Percentiles rank a stretch among this genome's conserved stretches.
phyloP scores from a whole-genome alignment of 1,140 invertebrate species.

The Drosophila ironensis region DNA sequence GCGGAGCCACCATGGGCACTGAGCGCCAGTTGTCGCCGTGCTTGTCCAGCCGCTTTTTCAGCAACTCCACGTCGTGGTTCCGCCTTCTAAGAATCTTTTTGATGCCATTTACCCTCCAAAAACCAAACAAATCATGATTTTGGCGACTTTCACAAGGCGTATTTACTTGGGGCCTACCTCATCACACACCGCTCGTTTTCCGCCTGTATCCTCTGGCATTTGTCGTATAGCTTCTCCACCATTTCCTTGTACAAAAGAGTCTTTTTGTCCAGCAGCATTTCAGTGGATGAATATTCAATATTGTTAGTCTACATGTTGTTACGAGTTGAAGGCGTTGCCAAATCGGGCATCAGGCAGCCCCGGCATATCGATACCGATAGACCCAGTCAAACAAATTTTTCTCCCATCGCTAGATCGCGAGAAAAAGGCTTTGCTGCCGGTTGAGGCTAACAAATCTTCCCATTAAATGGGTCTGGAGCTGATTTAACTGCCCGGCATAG shows the following conservation, averaged over 20 bases:
- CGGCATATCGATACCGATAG: no score
- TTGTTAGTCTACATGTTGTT: background rate
- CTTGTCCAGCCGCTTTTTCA: constrained; percentile 68
- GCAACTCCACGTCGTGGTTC: constrained; percentile 57
- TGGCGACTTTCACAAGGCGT: background rate
- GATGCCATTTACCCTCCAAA: constrained; percentile 61
- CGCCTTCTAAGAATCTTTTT: constrained; percentile 68
- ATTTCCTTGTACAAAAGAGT: constrained; percentile 55
- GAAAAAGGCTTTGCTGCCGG: no score
- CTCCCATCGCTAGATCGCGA: no score
- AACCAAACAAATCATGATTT: background rate
- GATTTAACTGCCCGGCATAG: background rate
- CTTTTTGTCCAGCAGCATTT: constrained; percentile 54
- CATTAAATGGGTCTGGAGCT: background rate
- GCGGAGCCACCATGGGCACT: constrained; percentile 68
- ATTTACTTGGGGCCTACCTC: constrained; percentile 35
- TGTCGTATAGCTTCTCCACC: constrained; percentile 65
- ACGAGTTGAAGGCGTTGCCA: background rate
- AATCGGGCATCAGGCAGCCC: no score
- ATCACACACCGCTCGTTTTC: constrained; percentile 76
- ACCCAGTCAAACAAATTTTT: constrained; percentile 1
- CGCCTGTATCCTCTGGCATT: constrained; percentile 68
- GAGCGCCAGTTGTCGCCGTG: constrained; percentile 73
- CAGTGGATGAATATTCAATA: background rate
- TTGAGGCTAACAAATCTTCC: constrained; percentile 11